A percentile compares a stretch with the other conserved stretches of the same genome.
Conservation (phyloP, 2,888 invertebrate species). For the Morpho helenor region DNA sequence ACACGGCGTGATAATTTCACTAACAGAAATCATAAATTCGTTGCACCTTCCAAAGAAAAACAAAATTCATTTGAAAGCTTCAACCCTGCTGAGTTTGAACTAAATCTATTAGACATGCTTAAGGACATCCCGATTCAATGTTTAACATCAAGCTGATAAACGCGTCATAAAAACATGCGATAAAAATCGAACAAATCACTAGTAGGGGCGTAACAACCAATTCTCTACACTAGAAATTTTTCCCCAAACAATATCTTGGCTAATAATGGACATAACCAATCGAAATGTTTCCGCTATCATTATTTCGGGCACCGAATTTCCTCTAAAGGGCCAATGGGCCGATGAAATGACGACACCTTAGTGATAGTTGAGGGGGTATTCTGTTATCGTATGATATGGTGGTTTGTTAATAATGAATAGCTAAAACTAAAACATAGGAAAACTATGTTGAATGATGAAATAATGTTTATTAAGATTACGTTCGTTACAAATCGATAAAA, state of each 20-base stretch:
- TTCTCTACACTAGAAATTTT: conserved; percentile 25
- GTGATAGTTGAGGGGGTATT: conserved; percentile 33
- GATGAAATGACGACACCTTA: conserved; percentile 58
- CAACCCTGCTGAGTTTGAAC: background rate
- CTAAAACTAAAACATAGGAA: too few species aligned
- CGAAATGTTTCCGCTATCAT: conserved; percentile 55
- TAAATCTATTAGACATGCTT: conserved; percentile 5
- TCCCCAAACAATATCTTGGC: conserved; percentile 32
- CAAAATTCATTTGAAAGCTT: too few species aligned
- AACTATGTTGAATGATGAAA: too few species aligned
- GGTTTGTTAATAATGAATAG: too few species aligned
- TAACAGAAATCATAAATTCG: too few species aligned
- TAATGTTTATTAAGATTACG: too few species aligned
- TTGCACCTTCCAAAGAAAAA: too few species aligned
- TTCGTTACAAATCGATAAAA: too few species aligned
- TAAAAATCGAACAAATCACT: conserved; percentile 19
- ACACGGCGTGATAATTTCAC: too few species aligned
- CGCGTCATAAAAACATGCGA: conserved; percentile 4
- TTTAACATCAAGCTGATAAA: conserved; percentile 5
- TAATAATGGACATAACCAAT: conserved; percentile 39
- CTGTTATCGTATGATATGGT: conserved; percentile 28
- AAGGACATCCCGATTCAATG: conserved; percentile 2
- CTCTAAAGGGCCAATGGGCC: conserved; percentile 50
- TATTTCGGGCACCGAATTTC: conserved; percentile 50
- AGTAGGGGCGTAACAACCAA: conserved; percentile 25